Percentiles rank a stretch among this genome's conserved stretches.
Conservation (phyloP, 2,888 invertebrate species). For the Ferdinandea cuprea region DNA sequence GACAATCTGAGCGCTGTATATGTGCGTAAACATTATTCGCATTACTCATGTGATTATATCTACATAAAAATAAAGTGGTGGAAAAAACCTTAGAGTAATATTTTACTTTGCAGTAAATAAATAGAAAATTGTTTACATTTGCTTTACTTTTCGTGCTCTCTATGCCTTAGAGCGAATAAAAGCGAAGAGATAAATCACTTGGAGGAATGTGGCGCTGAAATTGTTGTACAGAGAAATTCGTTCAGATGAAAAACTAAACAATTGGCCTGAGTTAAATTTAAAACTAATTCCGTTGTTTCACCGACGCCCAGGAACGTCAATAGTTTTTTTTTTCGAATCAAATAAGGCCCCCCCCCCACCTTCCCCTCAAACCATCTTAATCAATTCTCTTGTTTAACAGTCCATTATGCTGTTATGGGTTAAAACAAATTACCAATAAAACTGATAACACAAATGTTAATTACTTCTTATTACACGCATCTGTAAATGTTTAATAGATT, state of each 20-base stretch:
- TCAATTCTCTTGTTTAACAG: neutral
- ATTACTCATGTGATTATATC: slow-evolving; percentile 38
- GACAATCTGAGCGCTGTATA: neutral
- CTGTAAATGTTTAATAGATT: slow-evolving; percentile 29
- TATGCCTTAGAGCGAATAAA: neutral
- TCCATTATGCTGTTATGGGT: slow-evolving; percentile 11
- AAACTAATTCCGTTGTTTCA: too few relatives aligned
- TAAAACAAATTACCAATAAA: slow-evolving; percentile 36
- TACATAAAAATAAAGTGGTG: neutral
- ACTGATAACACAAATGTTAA: slow-evolving; percentile 30
- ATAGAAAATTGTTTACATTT: slow-evolving; percentile 24
- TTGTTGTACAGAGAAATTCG: neutral
- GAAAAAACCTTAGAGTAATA: slow-evolving; percentile 1
- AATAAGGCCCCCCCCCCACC: too few relatives aligned
- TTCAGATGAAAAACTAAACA: too few relatives aligned
- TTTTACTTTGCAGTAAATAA: slow-evolving; percentile 19
- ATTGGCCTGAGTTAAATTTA: too few relatives aligned
- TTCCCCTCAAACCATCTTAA: neutral
- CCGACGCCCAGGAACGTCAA: too few relatives aligned
- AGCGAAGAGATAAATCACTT: slow-evolving; percentile 12
- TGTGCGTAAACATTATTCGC: neutral
- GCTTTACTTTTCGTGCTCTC: neutral
- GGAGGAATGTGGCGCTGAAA: neutral
- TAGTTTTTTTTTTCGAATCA: too few relatives aligned
- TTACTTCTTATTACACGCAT: slow-evolving; percentile 30